Evolutionary conservation across 2,888 invertebrate genomes (phyloP), one percentile per base, ranked within the genome.

Genomic region (Oligia strigilis): DNA sequence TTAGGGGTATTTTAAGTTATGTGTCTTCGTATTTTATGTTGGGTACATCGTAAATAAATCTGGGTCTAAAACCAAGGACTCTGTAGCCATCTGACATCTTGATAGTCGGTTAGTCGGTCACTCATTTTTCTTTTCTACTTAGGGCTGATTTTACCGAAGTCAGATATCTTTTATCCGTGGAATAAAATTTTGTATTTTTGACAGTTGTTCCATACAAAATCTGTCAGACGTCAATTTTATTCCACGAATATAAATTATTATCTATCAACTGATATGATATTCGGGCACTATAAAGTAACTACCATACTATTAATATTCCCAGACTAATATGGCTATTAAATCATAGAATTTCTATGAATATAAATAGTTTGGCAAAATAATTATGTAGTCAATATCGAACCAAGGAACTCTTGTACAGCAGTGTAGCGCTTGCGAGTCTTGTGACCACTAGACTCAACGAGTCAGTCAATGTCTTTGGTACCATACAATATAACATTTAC

Each of bases 1-100:
- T 92, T 84, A 78, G 78, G 81, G 77, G 75, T 82, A 78, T 79
- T 85, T 77, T 78, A 84, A 87, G 85, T 85, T 85, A 76, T 77
- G 46, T 77, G 67, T 80, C 70, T 74, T 71, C 71, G 69, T 73
- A 80, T 83, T 82, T 81, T 69, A 65, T 70, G 46, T 78, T 71
- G 55, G 76, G 64, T 65, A 72, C n/a, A 43, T 66, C n/a, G 78
- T 55, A 14, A 83, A 78, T 78, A 87, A 77, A 72, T 72, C 6
- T 65, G 17, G 36, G 29, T 0, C n/a, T 60, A 14, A 19, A 60
- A 46, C 14, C n/a, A 19, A 60, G 3, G n/a, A 19, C 5, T 4
- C 66, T 4, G 9, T 46, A 62, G 29, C 17, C 23, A 36, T 70
- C 23, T 49, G 69, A 29, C 11, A 29, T 19, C 29, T 29, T 49